A percentile compares a stretch with the other conserved stretches of the same genome.
Conservation (phyloP, 1,140 invertebrate species). For the Ganaspis sp. region DNA sequence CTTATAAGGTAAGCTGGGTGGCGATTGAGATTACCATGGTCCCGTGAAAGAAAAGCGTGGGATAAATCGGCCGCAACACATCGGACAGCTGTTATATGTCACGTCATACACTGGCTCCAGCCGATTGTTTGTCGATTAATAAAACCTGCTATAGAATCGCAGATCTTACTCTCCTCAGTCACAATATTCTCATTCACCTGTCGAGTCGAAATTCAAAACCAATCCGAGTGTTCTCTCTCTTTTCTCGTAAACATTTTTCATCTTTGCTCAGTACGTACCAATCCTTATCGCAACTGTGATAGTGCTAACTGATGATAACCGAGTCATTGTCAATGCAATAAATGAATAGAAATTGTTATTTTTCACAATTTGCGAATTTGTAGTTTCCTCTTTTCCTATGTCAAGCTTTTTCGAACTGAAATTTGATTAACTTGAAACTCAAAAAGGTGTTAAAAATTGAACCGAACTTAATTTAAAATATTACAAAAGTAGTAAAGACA, state of each 20-base stretch:
- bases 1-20: slow-evolving; percentile 26
- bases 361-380: no score
- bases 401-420: no score
- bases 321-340: no score
- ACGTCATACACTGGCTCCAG: slow-evolving; percentile 13
- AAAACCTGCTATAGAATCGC: slow-evolving; percentile 28
- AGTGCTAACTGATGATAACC: background rate
- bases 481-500: no score
- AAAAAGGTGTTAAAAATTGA: no score
- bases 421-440: no score
- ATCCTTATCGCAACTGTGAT: background rate
- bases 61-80: slow-evolving; percentile 16
- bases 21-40: slow-evolving; percentile 22
- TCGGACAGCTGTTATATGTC: slow-evolving; percentile 14
- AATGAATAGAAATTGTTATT: no score
- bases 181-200: slow-evolving; percentile 22
- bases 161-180: background rate
- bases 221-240: background rate
- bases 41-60: slow-evolving; percentile 24
- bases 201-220: background rate
- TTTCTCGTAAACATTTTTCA: background rate
- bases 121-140: slow-evolving; percentile 25
- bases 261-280: background rate
- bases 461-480: no score
- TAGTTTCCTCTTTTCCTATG: no score